Evolutionary conservation across 2,113 vertebrate species (phyloP).

Genomic region (Tympanuchus pallidicinctus): DNA sequence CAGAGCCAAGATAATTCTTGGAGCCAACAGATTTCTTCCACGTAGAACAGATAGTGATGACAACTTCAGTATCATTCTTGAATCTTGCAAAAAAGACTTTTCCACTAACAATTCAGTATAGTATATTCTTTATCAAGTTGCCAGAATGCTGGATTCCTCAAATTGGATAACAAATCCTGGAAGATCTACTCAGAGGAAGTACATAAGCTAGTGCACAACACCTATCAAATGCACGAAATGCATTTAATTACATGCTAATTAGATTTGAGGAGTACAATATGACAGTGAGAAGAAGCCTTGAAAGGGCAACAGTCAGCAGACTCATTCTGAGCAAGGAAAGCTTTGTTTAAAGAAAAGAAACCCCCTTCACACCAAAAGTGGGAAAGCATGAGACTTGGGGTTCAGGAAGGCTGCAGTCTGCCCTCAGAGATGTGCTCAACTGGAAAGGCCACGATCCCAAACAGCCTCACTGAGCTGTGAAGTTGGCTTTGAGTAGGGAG

Average conservation of each 20-base stretch:
- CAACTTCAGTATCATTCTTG: background rate
- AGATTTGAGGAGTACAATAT: background rate
- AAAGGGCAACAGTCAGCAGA: background rate
- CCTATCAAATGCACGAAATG: background rate
- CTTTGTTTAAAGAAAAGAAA: background rate
- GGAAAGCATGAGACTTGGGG: background rate
- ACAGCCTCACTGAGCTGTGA: background rate
- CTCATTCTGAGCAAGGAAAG: background rate
- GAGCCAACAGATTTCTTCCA: background rate
- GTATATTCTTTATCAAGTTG: background rate
- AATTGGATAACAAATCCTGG: background rate
- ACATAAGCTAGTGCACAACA: background rate
- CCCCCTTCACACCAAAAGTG: background rate
- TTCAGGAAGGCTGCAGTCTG: background rate
- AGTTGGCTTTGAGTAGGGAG: background rate
- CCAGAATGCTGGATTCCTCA: background rate
- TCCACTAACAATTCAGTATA: background rate
- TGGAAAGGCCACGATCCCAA: background rate
- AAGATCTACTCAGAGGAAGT: background rate
- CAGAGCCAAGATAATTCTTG: background rate
- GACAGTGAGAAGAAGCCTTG: background rate
- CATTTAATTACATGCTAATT: background rate
- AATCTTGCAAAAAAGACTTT: background rate
- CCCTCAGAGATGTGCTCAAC: background rate
- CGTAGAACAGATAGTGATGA: background rate